Conservation (phyloP, 2,113 vertebrate genomes). For the Pygoscelis antarcticus region DNA sequence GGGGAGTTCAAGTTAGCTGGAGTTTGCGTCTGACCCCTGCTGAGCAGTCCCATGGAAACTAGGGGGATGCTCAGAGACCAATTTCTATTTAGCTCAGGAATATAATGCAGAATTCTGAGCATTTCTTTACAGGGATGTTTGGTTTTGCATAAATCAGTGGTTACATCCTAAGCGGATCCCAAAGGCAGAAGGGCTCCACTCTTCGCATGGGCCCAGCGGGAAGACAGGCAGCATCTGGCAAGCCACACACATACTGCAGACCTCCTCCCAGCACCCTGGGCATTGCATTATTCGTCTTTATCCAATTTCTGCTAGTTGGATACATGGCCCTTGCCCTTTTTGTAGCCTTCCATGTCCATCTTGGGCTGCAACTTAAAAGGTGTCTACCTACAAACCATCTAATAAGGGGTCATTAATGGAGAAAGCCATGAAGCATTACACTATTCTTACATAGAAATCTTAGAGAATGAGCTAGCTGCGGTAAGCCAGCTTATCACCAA, state of each 20-base stretch:
- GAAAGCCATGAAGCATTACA: background rate
- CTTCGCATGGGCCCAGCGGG: background rate
- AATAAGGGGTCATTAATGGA: background rate
- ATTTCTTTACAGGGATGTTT: background rate
- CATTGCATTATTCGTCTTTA: background rate
- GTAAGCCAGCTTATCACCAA: background rate
- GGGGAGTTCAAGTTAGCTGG: background rate
- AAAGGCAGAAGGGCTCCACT: background rate
- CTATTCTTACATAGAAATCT: background rate
- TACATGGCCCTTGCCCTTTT: background rate
- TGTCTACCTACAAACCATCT: background rate
- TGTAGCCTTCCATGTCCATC: background rate
- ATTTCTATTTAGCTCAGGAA: background rate
- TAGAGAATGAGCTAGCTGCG: background rate
- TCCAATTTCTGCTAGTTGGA: background rate
- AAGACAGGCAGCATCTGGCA: background rate
- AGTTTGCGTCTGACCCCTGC: background rate
- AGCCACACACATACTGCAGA: accelerated
- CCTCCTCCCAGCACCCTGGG: background rate
- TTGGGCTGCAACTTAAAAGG: background rate
- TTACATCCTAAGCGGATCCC: background rate
- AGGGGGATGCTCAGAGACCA: background rate
- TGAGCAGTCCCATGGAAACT: background rate
- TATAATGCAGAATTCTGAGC: background rate
- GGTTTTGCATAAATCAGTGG: background rate